A percentile compares a stretch with the other conserved stretches of the same genome.
phyloP scores from a whole-genome alignment of 2,888 invertebrate species.

The Gonocerus acuteangulatus region DNA sequence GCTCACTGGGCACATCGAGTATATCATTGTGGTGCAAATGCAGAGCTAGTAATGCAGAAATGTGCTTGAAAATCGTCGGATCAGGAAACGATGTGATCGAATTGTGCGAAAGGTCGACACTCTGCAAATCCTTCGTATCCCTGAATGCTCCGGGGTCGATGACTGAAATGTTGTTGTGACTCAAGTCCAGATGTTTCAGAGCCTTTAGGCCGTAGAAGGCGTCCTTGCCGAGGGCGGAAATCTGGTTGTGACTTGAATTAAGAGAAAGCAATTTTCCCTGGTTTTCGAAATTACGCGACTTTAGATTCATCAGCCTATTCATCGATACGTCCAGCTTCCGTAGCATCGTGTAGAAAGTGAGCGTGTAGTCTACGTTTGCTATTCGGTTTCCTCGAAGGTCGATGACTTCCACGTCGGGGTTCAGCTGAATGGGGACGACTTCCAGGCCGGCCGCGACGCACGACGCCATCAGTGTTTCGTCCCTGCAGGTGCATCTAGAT shows the following conservation, averaged over 20 bases:
- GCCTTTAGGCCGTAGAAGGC: constrained; percentile 65
- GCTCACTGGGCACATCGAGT: constrained; percentile 61
- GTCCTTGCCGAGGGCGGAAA: constrained; percentile 63
- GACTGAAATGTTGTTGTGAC: constrained; percentile 65
- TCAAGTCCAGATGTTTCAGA: constrained; percentile 62
- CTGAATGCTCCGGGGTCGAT: constrained; percentile 55
- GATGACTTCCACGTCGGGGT: constrained; percentile 70
- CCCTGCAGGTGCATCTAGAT: constrained; percentile 71
- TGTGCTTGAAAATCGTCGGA: constrained; percentile 60
- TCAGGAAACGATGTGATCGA: constrained; percentile 64
- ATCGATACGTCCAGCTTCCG: constrained; percentile 71
- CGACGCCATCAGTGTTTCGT: constrained; percentile 63
- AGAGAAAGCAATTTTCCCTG: constrained; percentile 65
- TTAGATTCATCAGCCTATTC: constrained; percentile 72
- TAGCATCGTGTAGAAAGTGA: constrained; percentile 72
- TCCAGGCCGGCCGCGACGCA: constrained; percentile 73
- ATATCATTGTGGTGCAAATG: constrained; percentile 71
- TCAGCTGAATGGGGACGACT: constrained; percentile 80
- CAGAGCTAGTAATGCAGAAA: constrained; percentile 61
- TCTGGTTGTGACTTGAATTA: constrained; percentile 68
- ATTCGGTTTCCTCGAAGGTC: constrained; percentile 79
- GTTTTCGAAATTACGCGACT: constrained; percentile 71
- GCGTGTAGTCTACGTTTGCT: constrained; percentile 65
- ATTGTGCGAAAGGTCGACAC: constrained; percentile 68
- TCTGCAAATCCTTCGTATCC: constrained; percentile 64